phyloP scores from a whole-genome alignment of 2,888 invertebrate species.

The Venustoraphidia nigricollis region DNA sequence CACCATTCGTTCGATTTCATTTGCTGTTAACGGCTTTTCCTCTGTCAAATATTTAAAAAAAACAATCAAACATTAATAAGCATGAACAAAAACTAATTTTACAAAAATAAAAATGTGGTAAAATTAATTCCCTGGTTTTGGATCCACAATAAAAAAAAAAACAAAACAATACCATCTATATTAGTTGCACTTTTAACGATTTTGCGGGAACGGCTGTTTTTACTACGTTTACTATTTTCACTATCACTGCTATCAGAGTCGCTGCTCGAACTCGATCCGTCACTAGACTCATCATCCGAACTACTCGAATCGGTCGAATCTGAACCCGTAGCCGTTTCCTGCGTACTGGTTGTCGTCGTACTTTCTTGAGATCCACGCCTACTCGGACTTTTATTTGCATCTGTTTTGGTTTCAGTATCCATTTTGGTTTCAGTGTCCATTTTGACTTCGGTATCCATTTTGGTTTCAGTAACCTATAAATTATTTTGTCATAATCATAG shows the following conservation, averaged over 20 bases:
- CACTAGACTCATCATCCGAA: slow-evolving; percentile 32
- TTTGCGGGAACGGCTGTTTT: neutral
- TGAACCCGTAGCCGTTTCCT: slow-evolving; percentile 8
- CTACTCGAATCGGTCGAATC: slow-evolving; percentile 33
- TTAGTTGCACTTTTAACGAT: neutral
- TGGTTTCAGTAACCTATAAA: too few species aligned
- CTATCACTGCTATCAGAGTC: slow-evolving; percentile 29
- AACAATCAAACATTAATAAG: neutral
- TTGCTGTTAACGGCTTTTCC: slow-evolving; percentile 29
- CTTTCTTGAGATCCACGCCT: slow-evolving; percentile 27
- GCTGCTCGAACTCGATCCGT: slow-evolving; percentile 31
- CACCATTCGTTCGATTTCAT: slow-evolving; percentile 43
- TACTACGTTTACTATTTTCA: slow-evolving; percentile 8
- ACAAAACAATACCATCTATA: neutral
- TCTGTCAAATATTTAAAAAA: slow-evolving; percentile 8
- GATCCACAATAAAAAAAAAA: neutral
- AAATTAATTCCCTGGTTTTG: too few species aligned
- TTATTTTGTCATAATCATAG: too few species aligned
- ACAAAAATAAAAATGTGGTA: too few species aligned
- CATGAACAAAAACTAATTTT: too few species aligned
- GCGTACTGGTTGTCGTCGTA: slow-evolving; percentile 21
- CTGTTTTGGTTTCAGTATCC: slow-evolving; percentile 3
- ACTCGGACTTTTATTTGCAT: slow-evolving; percentile 9
- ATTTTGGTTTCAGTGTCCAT: too few species aligned
- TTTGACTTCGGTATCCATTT: too few species aligned